Base-by-base conservation (phyloP, 1,140 invertebrate species). In the Palaemon carinicauda region DNA sequence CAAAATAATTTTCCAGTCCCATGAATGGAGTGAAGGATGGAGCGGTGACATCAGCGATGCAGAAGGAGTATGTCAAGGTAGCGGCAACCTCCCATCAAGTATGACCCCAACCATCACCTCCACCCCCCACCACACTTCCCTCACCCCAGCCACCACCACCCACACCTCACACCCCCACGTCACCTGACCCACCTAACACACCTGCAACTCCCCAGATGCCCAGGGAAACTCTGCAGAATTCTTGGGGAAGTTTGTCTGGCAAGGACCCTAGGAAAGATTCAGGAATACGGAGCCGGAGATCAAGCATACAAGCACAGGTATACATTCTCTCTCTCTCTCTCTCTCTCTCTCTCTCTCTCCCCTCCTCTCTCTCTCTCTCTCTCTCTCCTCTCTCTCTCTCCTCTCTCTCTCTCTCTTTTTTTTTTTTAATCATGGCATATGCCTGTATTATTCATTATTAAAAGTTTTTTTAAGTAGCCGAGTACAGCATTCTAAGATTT, bases 261-360 rank as follows among this genome's bases (percentile, higher is more conserved):
- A 89, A 89, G 56, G 96, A 95, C 89, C 96, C 95, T 89, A 93
- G 96, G 82, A 97, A 97, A 92, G 96, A 97, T 91, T 97, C 96
- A 0, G 96, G 96, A 5, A 96, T 97, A 83, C 94, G 95, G 69
- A 96, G 96, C 89, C 92, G 96, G 1, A 92, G 96, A 82, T 96
- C 96, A 88, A 96, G 96, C 90, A 96, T 96, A 90, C 95, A 96
- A 89, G 95, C 95, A 89, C 95, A 96, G 93, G 95, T 96, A 91
- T 41, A 91, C 90, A 87, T 90, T 27, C 12, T 65, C 1, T n/a
- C 9, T 41, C 33, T 41, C 33, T 41, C 33, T 41, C 33, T 41
- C 33, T 41, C 33, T 41, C 33, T 41, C 33, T 41, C 33, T 41
- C 33, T 41, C 33, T 41, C 33, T 41, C 33, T 41, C 33, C 9